phyloP scores from a whole-genome alignment of 2,797 vertebrate species.

The Chaenodraco wilsoni region DNA sequence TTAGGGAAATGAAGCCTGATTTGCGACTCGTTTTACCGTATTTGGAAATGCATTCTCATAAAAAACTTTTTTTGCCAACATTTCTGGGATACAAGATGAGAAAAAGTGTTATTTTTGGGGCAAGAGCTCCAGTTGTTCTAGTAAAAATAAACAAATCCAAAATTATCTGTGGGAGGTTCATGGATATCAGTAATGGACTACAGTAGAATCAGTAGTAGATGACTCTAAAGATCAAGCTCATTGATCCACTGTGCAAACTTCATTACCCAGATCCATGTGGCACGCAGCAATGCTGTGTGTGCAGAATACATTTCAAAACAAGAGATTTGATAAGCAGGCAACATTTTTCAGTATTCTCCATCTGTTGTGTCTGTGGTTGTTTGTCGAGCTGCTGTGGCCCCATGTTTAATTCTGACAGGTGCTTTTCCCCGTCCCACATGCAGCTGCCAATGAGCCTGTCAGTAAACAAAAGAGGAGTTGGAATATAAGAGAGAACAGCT shows the following conservation, averaged over 20 bases:
- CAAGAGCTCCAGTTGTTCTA: not conserved
- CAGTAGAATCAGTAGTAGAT: not conserved
- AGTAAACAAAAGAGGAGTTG: conserved; percentile 74
- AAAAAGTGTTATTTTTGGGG: not conserved
- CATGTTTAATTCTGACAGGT: conserved; percentile 75
- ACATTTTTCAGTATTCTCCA: conserved; percentile 60
- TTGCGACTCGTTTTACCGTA: not conserved
- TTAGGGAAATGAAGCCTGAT: not conserved
- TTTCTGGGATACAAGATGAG: not conserved
- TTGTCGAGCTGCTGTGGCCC: conserved; percentile 57
- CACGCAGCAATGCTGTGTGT: conserved; percentile 28
- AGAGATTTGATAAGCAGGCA: conserved; percentile 34
- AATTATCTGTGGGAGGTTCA: not conserved
- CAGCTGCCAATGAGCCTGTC: conserved; percentile 74
- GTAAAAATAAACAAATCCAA: not conserved
- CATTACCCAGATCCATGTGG: conserved; percentile 21
- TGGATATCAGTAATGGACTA: not conserved
- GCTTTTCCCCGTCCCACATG: conserved; percentile 65
- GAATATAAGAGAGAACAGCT: conserved; percentile 73
- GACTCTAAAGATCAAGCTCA: conserved; percentile 6
- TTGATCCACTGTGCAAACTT: conserved; percentile 29
- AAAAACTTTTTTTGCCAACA: not conserved
- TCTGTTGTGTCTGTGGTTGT: conserved; percentile 62
- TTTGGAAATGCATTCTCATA: not conserved
- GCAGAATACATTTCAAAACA: conserved; percentile 48